Evolutionary conservation across 1,140 invertebrate genomes (phyloP).

Genomic region (Drosophila obscura): DNA sequence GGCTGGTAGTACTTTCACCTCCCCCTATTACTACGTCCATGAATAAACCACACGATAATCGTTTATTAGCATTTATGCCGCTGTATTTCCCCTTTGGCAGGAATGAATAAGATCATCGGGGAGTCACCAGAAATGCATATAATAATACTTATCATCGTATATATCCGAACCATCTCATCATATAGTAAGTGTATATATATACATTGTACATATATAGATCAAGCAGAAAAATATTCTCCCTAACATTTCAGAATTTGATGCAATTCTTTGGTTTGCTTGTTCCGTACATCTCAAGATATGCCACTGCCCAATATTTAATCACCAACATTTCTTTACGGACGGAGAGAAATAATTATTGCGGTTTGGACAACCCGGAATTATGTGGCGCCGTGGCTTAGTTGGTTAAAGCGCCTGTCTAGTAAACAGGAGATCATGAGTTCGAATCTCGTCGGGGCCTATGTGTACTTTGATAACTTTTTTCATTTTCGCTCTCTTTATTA

Average conservation of each 20-base stretch:
- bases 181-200: too few relatives aligned
- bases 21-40: too few relatives aligned
- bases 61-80: too few relatives aligned
- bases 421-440: slow-evolving; percentile 87
- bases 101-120: slow-evolving; percentile 13
- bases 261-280: too few relatives aligned
- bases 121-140: slow-evolving; percentile 5
- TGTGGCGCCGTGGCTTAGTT: slow-evolving; percentile 86
- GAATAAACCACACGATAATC: too few relatives aligned
- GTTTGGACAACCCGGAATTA: background rate
- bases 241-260: too few relatives aligned
- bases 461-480: too few relatives aligned
- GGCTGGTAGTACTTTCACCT: too few relatives aligned
- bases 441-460: slow-evolving; percentile 86
- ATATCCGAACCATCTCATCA: background rate
- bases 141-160: background rate
- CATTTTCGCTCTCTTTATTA: too few relatives aligned
- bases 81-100: slow-evolving; percentile 24
- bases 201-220: too few relatives aligned
- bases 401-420: slow-evolving; percentile 88
- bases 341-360: slow-evolving; percentile 1
- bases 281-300: too few relatives aligned
- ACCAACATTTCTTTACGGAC: background rate
- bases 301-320: background rate
- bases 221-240: too few relatives aligned